Evolutionary conservation across 2,888 invertebrate genomes (phyloP).

Genomic region (Dicyrtoma fusca): DNA sequence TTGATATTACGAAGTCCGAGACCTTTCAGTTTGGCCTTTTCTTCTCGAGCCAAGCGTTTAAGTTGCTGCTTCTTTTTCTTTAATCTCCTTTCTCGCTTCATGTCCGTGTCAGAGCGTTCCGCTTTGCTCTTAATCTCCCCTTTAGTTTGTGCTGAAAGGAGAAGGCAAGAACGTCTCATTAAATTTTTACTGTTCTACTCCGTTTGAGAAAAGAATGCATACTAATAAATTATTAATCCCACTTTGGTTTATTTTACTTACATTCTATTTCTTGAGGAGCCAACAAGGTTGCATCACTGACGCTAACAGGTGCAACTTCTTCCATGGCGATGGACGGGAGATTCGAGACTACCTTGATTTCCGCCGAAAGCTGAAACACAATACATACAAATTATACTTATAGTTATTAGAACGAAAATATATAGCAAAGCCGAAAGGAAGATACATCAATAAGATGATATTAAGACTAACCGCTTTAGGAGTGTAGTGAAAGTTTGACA

Average conservation of each 20-base stretch:
- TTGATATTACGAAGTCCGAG: conserved; percentile 60
- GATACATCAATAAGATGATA: not conserved
- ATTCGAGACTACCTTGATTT: conserved; percentile 87
- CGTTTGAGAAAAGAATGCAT: conserved; percentile 59
- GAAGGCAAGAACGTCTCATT: conserved; percentile 79
- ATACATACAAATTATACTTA: conserved; percentile 6
- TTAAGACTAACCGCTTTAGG: conserved; percentile 71
- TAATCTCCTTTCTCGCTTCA: conserved; percentile 81
- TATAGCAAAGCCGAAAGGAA: not conserved
- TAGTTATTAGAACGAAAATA: conserved; percentile 8
- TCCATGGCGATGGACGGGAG: conserved; percentile 90
- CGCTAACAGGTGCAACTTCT: conserved; percentile 90
- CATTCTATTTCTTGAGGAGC: conserved; percentile 90
- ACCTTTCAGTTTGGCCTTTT: conserved; percentile 61
- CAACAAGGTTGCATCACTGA: conserved; percentile 79
- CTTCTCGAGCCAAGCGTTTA: conserved; percentile 61
- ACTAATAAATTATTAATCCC: no score
- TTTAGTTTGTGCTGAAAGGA: conserved; percentile 60
- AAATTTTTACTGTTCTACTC: conserved; percentile 68
- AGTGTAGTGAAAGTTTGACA: conserved; percentile 92
- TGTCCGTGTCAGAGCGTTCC: conserved; percentile 84
- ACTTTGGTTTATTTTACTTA: no score
- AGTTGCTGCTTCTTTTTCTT: conserved; percentile 75
- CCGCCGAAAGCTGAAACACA: conserved; percentile 70
- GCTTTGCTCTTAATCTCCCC: conserved; percentile 70